These are phyloP conservation scores for Maniola jurtina DNA, from an alignment of 1,140 invertebrate genomes.

Conservation along the genomic window DNA sequence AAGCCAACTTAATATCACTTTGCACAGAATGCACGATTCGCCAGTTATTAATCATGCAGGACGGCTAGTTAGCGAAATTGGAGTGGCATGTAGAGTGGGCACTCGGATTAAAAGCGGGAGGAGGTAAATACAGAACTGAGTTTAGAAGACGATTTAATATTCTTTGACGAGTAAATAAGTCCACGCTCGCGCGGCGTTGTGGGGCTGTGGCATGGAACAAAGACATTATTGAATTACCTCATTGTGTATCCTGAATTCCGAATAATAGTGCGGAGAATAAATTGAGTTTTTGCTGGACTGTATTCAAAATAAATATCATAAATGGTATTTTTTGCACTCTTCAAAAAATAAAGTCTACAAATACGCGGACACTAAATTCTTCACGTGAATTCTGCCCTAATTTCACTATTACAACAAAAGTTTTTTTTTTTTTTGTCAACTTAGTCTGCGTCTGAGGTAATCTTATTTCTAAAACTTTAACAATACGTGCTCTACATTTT, in stretches of 20 bases:
- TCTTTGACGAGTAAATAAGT: conserved; percentile 54
- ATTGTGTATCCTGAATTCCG: conserved; percentile 44
- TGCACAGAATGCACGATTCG: conserved; percentile 69
- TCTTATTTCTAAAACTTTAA: no score
- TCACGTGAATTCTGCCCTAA: no score
- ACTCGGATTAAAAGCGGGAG: conserved; percentile 51
- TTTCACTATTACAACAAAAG: no score
- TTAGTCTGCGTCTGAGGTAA: no score
- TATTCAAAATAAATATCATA: neutral
- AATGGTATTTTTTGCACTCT: neutral
- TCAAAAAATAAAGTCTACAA: no score
- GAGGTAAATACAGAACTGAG: conserved; percentile 38
- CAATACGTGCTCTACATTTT: no score
- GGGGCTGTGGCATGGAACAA: conserved; percentile 44
- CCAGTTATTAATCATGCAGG: conserved; percentile 76
- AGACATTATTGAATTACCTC: conserved; percentile 52
- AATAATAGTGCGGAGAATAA: conserved; percentile 42
- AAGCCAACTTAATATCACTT: conserved; percentile 78
- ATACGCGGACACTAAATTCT: no score
- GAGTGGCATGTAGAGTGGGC: conserved; percentile 50
- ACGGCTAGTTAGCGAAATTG: conserved; percentile 74
- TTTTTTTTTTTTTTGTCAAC: no score
- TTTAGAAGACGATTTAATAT: conserved; percentile 57
- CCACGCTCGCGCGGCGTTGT: conserved; percentile 36
- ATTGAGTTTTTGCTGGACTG: conserved; percentile 28